These are phyloP conservation scores for Paratilapia polleni DNA, from an alignment of 2,113 vertebrate genomes.

Conservation along the genomic window DNA sequence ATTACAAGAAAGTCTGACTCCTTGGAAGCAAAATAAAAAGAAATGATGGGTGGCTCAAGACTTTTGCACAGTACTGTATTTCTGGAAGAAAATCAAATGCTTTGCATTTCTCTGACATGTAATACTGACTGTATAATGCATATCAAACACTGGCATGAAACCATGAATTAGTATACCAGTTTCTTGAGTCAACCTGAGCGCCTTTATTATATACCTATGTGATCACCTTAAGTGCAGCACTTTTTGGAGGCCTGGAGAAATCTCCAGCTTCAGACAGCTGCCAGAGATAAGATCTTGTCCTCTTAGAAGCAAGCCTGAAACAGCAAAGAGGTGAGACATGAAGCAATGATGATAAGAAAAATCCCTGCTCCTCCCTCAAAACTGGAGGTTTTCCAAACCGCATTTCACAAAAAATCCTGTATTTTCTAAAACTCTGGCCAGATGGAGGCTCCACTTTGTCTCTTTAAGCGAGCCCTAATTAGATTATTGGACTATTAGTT, in stretches of 20 bases:
- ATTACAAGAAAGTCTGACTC: no score
- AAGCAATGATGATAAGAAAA: background rate
- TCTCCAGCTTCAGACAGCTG: background rate
- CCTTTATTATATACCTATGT: background rate
- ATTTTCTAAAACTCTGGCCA: constrained; percentile 1
- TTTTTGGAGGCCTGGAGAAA: background rate
- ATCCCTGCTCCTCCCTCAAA: background rate
- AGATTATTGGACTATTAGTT: constrained; percentile 66
- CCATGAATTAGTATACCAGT: background rate
- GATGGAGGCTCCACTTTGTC: constrained; percentile 61
- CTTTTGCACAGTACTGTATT: no score
- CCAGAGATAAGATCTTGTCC: constrained; percentile 38
- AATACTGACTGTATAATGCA: background rate
- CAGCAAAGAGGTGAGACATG: constrained; percentile 1
- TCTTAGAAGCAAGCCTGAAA: constrained; percentile 8
- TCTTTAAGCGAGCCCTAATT: constrained; percentile 66
- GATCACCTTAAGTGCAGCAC: constrained; percentile 11
- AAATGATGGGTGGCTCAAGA: no score
- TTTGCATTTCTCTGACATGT: constrained; percentile 12
- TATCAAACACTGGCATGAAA: background rate
- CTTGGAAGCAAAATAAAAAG: no score
- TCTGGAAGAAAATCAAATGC: constrained; percentile 40
- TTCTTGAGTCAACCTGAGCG: background rate
- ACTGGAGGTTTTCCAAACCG: constrained; percentile 38
- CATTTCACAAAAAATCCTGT: background rate